These are phyloP conservation scores for Drosophila cracens DNA, from an alignment of 2,888 invertebrate species.

Conservation along the genomic window DNA sequence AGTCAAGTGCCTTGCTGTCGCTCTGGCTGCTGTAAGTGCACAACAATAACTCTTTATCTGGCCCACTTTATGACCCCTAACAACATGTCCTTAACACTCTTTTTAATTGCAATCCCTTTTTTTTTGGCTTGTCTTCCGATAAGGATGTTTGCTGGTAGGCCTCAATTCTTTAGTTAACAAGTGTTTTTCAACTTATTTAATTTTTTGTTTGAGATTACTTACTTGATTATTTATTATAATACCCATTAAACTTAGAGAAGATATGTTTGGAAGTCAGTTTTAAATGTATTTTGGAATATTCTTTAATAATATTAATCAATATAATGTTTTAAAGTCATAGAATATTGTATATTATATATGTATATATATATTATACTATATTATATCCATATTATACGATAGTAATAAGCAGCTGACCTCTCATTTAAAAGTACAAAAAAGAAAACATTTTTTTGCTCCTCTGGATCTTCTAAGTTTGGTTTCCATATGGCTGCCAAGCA, in stretches of 20 bases:
- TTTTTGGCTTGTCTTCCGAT: conserved; percentile 3
- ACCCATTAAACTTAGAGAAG: background rate
- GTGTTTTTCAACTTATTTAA: background rate
- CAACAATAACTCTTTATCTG: conserved; percentile 56
- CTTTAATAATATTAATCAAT: too few relatives aligned
- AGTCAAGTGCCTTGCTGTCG: conserved; percentile 63
- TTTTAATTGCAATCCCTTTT: conserved; percentile 37
- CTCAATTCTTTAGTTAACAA: background rate
- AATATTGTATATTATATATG: too few relatives aligned
- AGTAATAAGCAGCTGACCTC: background rate
- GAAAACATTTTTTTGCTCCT: background rate
- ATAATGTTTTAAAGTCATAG: too few relatives aligned
- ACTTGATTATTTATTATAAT: background rate
- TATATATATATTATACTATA: too few relatives aligned
- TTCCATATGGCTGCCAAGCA: conserved; percentile 33
- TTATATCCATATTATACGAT: background rate
- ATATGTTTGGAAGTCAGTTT: background rate
- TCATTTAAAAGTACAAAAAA: background rate
- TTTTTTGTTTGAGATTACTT: background rate
- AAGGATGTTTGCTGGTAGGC: conserved; percentile 3
- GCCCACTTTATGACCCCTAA: conserved; percentile 42
- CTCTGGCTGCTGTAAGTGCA: conserved; percentile 33
- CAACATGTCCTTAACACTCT: conserved; percentile 72
- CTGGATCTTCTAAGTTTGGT: conserved; percentile 7
- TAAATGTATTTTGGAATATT: background rate